Percentiles rank a stretch among this genome's conserved stretches.
Conservation (phyloP, 2,113 vertebrate genomes). For the Gopherus evgoodei region DNA sequence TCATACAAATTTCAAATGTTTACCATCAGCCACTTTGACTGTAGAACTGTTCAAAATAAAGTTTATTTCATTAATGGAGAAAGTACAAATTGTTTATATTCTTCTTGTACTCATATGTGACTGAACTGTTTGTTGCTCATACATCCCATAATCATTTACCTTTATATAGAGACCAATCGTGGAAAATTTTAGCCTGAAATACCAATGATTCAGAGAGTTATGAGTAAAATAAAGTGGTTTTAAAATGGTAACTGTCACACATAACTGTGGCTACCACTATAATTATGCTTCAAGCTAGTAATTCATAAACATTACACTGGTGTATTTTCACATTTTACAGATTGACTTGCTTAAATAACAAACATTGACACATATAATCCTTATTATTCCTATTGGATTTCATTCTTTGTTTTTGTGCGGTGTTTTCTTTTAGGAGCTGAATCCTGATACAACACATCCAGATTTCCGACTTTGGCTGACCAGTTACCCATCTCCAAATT, state of each 20-base stretch:
- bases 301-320: neutral
- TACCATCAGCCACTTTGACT: neutral
- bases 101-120: neutral
- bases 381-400: neutral
- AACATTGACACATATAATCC: neutral
- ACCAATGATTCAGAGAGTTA: neutral
- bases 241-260: neutral
- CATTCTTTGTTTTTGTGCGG: neutral
- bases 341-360: neutral
- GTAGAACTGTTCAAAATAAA: neutral
- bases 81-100: neutral
- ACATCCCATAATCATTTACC: neutral
- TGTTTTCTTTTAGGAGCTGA: conserved; percentile 83
- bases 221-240: neutral
- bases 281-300: neutral
- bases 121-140: neutral
- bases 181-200: neutral
- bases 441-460: conserved; percentile 87
- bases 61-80: neutral
- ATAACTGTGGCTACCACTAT: neutral
- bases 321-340: neutral
- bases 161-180: neutral
- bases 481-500: conserved; percentile 90
- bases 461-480: conserved; percentile 93
- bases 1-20: neutral